Evolutionary conservation across 2,888 invertebrate genomes (phyloP).

Genomic region (Cerastoderma edule): DNA sequence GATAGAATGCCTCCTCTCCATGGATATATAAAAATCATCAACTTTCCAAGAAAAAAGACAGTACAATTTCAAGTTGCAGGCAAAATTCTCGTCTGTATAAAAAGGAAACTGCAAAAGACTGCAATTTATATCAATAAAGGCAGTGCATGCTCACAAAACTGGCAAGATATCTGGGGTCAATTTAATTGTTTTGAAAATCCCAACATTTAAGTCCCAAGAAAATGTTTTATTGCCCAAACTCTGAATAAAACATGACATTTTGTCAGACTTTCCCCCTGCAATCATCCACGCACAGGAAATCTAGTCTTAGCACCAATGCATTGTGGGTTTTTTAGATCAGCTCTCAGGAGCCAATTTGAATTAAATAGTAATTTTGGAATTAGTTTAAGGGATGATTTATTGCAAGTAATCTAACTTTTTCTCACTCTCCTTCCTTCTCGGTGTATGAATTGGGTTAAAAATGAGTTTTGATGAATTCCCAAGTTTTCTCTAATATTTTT

Average conservation of each 20-base stretch:
- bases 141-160: neutral
- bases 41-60: no score
- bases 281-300: neutral
- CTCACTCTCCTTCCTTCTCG: neutral
- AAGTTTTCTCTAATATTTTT: no score
- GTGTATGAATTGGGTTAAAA: conserved; percentile 3
- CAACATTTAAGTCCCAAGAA: neutral
- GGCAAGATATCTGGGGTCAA: conserved; percentile 14
- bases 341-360: conserved; percentile 13
- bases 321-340: conserved; percentile 10
- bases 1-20: no score
- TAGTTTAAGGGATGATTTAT: conserved; percentile 15
- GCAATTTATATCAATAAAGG: neutral
- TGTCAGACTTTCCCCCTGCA: neutral
- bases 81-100: no score
- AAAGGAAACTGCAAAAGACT: no score
- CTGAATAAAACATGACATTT: conserved; percentile 25
- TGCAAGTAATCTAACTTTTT: conserved; percentile 10
- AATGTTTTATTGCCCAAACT: conserved; percentile 18
- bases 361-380: conserved; percentile 16
- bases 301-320: neutral
- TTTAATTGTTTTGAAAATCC: conserved; percentile 3
- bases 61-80: no score
- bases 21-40: no score
- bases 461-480: conserved; percentile 6